These are phyloP conservation scores for Labia minor DNA, from an alignment of 2,888 invertebrate genomes.

Conservation along the genomic window DNA sequence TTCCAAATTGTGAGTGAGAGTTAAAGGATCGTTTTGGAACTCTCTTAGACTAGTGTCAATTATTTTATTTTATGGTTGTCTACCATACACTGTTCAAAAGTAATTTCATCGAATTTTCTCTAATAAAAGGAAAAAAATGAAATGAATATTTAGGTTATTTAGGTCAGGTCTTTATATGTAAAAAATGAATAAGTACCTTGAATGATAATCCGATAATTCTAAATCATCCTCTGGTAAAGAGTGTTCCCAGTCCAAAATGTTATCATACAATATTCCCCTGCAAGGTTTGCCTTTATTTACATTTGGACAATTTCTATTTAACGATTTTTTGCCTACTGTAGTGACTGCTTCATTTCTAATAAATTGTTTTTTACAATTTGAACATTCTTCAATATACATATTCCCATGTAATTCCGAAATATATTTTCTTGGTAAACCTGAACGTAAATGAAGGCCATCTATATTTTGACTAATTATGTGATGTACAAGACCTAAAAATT, in stretches of 20 bases:
- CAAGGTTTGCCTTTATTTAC: conserved; percentile 57
- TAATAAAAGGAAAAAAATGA: too few relatives aligned
- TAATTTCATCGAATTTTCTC: too few relatives aligned
- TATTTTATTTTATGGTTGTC: too few relatives aligned
- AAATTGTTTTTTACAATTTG: conserved; percentile 79
- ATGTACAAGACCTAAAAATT: conserved; percentile 51
- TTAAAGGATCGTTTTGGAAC: too few relatives aligned
- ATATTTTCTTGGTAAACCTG: conserved; percentile 68
- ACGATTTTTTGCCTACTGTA: conserved; percentile 67
- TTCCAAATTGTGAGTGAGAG: too few relatives aligned
- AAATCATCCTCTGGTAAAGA: conserved; percentile 80
- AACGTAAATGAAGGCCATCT: conserved; percentile 89
- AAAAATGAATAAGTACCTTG: conserved; percentile 47
- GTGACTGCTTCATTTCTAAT: conserved; percentile 62
- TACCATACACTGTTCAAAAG: too few relatives aligned
- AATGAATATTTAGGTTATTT: too few relatives aligned
- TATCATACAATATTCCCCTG: conserved; percentile 78
- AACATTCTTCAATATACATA: conserved; percentile 93
- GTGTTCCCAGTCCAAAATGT: conserved; percentile 95
- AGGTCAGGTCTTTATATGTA: background rate
- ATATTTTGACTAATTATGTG: conserved; percentile 95
- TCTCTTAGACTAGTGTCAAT: too few relatives aligned
- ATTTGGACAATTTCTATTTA: conserved; percentile 54
- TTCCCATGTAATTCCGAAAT: conserved; percentile 95
- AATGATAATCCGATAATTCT: conserved; percentile 72